Percentiles rank a stretch among this genome's conserved stretches.
Conservation (phyloP, 2,113 vertebrate genomes). For the Microtus ochrogaster region DNA sequence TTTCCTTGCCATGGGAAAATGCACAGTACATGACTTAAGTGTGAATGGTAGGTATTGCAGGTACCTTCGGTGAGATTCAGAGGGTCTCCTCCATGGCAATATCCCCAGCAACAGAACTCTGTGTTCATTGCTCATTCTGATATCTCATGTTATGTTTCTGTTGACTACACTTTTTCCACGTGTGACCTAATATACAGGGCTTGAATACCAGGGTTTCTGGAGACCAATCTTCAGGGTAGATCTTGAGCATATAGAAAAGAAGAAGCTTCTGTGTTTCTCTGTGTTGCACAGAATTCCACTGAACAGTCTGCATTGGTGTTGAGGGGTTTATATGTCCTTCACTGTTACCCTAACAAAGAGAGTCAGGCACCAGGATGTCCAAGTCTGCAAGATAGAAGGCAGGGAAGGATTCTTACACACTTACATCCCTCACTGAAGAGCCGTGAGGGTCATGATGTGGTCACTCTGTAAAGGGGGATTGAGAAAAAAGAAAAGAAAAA, state of each 20-base stretch:
- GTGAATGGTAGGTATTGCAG: not conserved
- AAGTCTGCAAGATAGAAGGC: not conserved
- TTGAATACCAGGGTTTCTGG: not conserved
- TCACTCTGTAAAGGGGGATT: not conserved
- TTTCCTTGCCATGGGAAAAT: not conserved
- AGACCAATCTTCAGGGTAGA: not conserved
- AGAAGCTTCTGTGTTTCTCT: not conserved
- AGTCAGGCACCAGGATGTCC: not conserved
- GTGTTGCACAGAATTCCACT: not conserved
- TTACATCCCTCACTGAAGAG: accelerated
- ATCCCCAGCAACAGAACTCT: not conserved
- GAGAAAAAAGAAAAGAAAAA: not conserved
- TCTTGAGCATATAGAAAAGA: not conserved
- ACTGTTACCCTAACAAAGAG: not conserved
- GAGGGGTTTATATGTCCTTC: not conserved
- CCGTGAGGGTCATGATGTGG: not conserved
- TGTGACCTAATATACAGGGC: not conserved
- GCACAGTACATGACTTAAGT: not conserved
- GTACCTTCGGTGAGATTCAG: not conserved
- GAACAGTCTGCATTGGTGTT: not conserved
- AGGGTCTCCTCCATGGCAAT: not conserved
- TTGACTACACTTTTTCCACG: not conserved
- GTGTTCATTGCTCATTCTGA: not conserved
- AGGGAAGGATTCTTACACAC: not conserved
- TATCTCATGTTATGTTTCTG: not conserved